Percentiles rank a stretch among this genome's conserved stretches.
phyloP scores from a whole-genome alignment of 1,140 invertebrate species.

The Pseudomyrmex concolor region DNA sequence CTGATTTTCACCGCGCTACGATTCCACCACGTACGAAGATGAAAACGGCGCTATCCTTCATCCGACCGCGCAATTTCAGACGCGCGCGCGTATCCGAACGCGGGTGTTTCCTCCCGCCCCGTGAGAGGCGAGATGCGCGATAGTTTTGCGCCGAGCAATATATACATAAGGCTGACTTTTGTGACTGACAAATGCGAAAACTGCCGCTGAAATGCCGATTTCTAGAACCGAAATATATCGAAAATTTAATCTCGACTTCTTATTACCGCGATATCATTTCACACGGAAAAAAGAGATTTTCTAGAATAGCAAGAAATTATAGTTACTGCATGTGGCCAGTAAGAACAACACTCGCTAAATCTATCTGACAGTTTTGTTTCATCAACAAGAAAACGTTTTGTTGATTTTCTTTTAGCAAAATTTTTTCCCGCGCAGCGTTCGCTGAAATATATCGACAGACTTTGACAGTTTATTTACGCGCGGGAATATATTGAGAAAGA shows the following conservation, averaged over 20 bases:
- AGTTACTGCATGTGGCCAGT: too few species aligned
- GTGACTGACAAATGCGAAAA: not conserved
- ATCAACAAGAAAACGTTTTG: too few species aligned
- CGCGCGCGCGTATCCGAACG: not conserved
- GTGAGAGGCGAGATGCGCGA: slow-evolving; percentile 16
- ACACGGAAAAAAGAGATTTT: too few species aligned
- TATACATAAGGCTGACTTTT: slow-evolving; percentile 3
- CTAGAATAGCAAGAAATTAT: too few species aligned
- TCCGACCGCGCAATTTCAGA: slow-evolving; percentile 50
- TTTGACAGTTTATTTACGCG: too few species aligned
- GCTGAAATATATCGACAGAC: too few species aligned
- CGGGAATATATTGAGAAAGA: too few species aligned
- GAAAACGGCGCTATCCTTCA: slow-evolving; percentile 54
- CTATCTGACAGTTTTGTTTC: too few species aligned
- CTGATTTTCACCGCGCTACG: not conserved
- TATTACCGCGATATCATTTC: not conserved
- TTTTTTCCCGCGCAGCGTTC: too few species aligned
- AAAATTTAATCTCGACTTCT: too few species aligned
- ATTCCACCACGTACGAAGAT: slow-evolving; percentile 20
- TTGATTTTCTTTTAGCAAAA: too few species aligned
- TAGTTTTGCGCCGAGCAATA: slow-evolving; percentile 11
- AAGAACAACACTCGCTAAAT: too few species aligned
- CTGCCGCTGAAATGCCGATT: slow-evolving; percentile 18
- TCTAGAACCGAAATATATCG: not conserved
- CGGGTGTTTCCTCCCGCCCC: not conserved